Evolutionary conservation across 2,888 invertebrate species (phyloP).

Genomic region (Synanthedon vespiformis): DNA sequence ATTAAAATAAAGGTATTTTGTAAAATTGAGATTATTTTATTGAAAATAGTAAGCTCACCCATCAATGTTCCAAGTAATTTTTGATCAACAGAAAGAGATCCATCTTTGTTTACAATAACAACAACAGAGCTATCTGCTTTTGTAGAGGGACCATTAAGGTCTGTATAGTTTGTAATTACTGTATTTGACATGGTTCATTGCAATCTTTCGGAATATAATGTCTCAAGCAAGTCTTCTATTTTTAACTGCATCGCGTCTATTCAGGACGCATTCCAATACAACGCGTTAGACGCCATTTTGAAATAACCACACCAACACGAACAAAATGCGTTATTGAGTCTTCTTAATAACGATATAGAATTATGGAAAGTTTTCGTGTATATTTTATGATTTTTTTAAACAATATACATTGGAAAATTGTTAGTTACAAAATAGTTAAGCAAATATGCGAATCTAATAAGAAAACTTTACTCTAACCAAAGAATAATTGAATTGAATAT

Average conservation of each 20-base stretch:
- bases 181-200: conserved; percentile 65
- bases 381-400: too few species aligned
- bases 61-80: conserved; percentile 82
- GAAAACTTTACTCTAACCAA: too few species aligned
- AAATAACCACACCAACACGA: conserved; percentile 14
- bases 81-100: conserved; percentile 84
- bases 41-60: conserved; percentile 66
- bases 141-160: conserved; percentile 62
- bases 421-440: too few species aligned
- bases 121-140: conserved; percentile 80
- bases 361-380: too few species aligned
- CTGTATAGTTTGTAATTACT: conserved; percentile 66
- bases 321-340: background rate
- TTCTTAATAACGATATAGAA: too few species aligned
- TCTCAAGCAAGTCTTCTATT: conserved; percentile 50
- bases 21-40: too few species aligned
- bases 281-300: conserved; percentile 64
- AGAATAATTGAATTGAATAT: too few species aligned
- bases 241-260: conserved; percentile 57
- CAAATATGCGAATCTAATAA: too few species aligned
- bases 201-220: conserved; percentile 29
- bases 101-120: conserved; percentile 89
- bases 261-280: conserved; percentile 45
- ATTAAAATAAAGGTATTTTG: too few species aligned
- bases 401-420: too few species aligned